Conservation (phyloP, 1,140 invertebrate species). For the Caerostris darwini region DNA sequence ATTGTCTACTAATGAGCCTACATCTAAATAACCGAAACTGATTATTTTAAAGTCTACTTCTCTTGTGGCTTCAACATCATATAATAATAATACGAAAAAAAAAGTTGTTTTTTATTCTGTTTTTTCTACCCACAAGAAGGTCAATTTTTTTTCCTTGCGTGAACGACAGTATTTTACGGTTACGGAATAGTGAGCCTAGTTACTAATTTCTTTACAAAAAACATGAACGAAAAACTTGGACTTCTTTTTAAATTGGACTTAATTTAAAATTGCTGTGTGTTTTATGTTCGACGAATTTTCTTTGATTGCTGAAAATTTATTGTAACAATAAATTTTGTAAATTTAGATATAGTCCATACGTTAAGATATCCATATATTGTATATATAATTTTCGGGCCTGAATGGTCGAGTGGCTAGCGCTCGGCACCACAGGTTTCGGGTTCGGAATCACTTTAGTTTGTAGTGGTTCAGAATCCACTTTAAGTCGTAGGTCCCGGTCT, state of each 20-base stretch:
- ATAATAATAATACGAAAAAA: not conserved
- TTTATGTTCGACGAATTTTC: not conserved
- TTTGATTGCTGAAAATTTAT: not conserved
- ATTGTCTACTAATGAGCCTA: constrained; percentile 13
- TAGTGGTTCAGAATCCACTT: too few species aligned
- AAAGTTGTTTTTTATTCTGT: not conserved
- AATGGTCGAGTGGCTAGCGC: too few species aligned
- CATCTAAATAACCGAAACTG: not conserved
- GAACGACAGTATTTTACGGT: not conserved
- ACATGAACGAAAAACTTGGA: constrained; percentile 28
- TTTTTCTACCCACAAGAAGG: not conserved
- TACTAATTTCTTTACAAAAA: constrained; percentile 25
- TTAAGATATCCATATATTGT: too few species aligned
- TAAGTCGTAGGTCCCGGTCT: too few species aligned
- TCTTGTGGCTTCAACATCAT: not conserved
- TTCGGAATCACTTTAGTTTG: too few species aligned
- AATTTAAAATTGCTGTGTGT: not conserved
- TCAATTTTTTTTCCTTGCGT: constrained; percentile 10
- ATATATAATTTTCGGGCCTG: too few species aligned
- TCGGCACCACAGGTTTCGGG: too few species aligned
- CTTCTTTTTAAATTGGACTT: not conserved
- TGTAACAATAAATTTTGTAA: too few species aligned
- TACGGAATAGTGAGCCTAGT: constrained; percentile 34
- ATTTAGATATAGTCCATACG: too few species aligned
- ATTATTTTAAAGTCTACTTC: constrained; percentile 6